A percentile compares a stretch with the other conserved stretches of the same genome.
Evolutionary conservation across 2,797 vertebrate species (phyloP).

Genomic region (Muraenolepis orangiensis): DNA sequence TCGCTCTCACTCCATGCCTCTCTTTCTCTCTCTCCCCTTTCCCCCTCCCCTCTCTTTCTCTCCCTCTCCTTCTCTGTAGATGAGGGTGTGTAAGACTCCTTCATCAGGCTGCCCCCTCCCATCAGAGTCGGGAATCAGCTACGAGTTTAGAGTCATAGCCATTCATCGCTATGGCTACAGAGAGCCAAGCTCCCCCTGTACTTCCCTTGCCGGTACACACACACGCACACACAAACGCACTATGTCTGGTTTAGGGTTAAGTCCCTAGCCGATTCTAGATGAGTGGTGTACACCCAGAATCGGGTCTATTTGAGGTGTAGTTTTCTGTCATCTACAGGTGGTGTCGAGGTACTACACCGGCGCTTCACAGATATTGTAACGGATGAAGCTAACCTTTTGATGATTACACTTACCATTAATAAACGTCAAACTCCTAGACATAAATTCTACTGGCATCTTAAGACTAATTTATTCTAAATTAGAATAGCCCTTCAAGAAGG

Average conservation of each 20-base stretch:
- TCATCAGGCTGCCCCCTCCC: conserved; percentile 83
- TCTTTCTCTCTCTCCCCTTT: background rate
- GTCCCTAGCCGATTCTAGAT: no score
- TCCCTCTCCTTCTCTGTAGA: conserved; percentile 67
- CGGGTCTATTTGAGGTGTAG: conserved; percentile 12
- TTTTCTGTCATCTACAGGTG: conserved; percentile 56
- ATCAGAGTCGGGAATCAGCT: conserved; percentile 86
- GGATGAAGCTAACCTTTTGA: no score
- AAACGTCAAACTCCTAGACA: no score
- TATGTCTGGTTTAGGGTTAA: no score
- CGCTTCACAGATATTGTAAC: no score
- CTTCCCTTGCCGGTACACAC: conserved; percentile 83
- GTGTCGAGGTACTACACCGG: conserved; percentile 24
- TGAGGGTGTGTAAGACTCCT: conserved; percentile 92
- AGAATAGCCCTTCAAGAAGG: no score
- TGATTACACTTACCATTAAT: no score
- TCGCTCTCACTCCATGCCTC: no score
- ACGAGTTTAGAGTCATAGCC: conserved; percentile 92
- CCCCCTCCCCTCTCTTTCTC: conserved; percentile 6
- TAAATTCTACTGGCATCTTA: no score
- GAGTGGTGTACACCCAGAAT: no score
- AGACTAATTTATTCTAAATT: no score
- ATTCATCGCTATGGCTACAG: conserved; percentile 88
- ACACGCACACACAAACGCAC: background rate
- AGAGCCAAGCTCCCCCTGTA: conserved; percentile 86